Percentiles rank a stretch among this genome's conserved stretches.
Conservation (phyloP, 2,888 invertebrate genomes). For the Polia nebulosa region DNA sequence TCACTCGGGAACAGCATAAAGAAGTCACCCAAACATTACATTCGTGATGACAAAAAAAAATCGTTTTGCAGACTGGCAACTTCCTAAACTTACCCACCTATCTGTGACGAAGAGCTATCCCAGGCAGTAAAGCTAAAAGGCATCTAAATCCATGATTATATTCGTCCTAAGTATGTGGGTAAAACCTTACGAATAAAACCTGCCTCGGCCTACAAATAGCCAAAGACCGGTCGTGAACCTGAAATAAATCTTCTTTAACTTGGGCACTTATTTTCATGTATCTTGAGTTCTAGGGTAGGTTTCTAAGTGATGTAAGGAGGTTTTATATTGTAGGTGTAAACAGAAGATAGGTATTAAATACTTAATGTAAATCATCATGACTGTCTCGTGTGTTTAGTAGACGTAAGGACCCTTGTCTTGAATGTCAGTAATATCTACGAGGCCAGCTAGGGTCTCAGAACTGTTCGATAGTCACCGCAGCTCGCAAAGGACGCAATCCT, state of each 20-base stretch:
- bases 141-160: constrained; percentile 56
- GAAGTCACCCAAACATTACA: too few relatives aligned
- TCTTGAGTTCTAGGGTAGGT: constrained; percentile 6
- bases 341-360: neutral
- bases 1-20: too few relatives aligned
- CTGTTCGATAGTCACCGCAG: too few relatives aligned
- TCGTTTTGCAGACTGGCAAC: neutral
- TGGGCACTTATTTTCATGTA: constrained; percentile 39
- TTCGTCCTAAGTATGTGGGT: constrained; percentile 51
- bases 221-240: constrained; percentile 40
- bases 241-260: constrained; percentile 45
- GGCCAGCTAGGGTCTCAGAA: too few relatives aligned
- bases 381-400: neutral
- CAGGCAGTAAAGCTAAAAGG: constrained; percentile 43
- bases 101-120: constrained; percentile 38
- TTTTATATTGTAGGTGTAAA: neutral
- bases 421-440: too few relatives aligned
- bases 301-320: constrained; percentile 1
- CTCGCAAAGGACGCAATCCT: too few relatives aligned
- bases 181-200: constrained; percentile 49
- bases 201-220: constrained; percentile 38
- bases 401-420: too few relatives aligned
- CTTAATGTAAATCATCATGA: neutral
- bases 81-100: constrained; percentile 2
- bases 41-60: too few relatives aligned